Evolutionary conservation across 2,888 invertebrate species (phyloP).

Genomic region (Electrophaes corylata): DNA sequence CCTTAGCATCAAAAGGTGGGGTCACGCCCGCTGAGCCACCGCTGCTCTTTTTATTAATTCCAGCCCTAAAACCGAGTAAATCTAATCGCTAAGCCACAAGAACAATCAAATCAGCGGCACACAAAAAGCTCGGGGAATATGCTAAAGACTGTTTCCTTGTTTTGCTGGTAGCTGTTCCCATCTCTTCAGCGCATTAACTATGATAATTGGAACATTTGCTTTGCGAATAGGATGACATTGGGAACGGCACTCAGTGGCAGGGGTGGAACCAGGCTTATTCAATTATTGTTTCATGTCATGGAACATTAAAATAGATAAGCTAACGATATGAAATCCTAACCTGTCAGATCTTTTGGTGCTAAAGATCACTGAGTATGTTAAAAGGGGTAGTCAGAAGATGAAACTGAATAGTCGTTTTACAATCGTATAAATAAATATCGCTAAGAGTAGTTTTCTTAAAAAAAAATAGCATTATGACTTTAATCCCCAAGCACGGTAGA

Average conservation of each 20-base stretch:
- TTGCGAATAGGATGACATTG: conserved; percentile 70
- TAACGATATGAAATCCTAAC: too few species aligned
- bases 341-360: too few species aligned
- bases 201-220: conserved; percentile 81
- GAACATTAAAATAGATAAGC: not conserved
- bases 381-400: too few species aligned
- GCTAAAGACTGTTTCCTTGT: conserved; percentile 41
- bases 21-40: too few species aligned
- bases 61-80: conserved; percentile 7
- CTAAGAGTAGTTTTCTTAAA: too few species aligned
- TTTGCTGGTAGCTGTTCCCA: conserved; percentile 49
- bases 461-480: too few species aligned
- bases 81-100: conserved; percentile 26
- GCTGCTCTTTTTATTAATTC: too few species aligned
- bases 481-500: too few species aligned
- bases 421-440: too few species aligned
- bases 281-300: not conserved
- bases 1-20: too few species aligned
- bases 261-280: conserved; percentile 26
- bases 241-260: conserved; percentile 28
- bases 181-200: conserved; percentile 75
- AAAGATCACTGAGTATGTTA: too few species aligned
- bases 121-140: conserved; percentile 39
- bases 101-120: conserved; percentile 39
- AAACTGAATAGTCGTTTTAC: too few species aligned